Evolutionary conservation across 2,797 vertebrate genomes (phyloP).

Genomic region (Argyrosomus regius): DNA sequence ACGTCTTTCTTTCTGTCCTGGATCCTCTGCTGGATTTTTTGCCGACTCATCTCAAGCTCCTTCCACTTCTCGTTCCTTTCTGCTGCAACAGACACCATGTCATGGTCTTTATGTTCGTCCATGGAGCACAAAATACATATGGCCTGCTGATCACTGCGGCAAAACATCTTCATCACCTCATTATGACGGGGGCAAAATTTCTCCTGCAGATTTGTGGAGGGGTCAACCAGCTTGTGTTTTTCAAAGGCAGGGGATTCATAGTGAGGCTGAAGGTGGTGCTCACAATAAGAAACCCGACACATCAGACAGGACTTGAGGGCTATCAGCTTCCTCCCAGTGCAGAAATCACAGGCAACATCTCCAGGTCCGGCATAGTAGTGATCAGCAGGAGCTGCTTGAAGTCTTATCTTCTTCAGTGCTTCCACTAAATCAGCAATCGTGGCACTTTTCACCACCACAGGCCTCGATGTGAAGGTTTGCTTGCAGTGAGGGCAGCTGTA

Average conservation of each 20-base stretch:
- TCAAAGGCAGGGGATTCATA: constrained; percentile 9
- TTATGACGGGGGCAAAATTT: constrained; percentile 15
- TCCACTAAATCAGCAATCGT: constrained; percentile 26
- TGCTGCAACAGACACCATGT: constrained; percentile 12
- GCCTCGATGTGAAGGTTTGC: constrained; percentile 13
- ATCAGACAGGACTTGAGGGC: constrained; percentile 40
- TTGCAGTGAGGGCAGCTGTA: constrained; percentile 27
- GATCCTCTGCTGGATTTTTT: background rate
- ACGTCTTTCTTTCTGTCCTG: too few relatives aligned
- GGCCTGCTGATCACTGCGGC: constrained; percentile 12
- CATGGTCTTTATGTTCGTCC: constrained; percentile 41
- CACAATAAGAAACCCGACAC: constrained; percentile 33
- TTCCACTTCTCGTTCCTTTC: background rate
- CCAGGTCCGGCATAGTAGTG: background rate
- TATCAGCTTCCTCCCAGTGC: constrained; percentile 1
- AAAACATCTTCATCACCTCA: constrained; percentile 44
- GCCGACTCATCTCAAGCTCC: background rate
- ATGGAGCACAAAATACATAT: constrained; percentile 8
- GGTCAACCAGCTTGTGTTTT: constrained; percentile 31
- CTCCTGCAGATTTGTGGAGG: constrained; percentile 14
- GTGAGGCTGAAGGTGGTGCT: constrained; percentile 29
- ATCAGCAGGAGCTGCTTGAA: constrained; percentile 4
- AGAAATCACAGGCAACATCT: constrained; percentile 30
- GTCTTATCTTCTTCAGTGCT: background rate
- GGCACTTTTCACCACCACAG: constrained; percentile 15